Conservation (phyloP, 2,888 invertebrate species). For the Mesorhabditis belari region DNA sequence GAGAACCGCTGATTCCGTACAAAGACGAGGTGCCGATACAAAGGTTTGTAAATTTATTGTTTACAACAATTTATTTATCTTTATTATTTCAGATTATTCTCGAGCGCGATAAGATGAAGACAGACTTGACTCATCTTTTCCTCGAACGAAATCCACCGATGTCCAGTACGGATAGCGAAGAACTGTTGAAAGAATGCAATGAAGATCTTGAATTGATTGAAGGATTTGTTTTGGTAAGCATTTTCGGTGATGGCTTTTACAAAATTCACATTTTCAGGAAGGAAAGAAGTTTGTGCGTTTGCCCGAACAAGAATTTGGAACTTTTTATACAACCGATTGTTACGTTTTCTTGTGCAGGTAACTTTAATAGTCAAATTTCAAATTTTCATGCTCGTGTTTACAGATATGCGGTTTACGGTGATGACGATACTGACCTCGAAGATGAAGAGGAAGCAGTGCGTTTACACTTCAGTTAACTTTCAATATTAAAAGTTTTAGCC, state of each 20-base stretch:
- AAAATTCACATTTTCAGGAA: slow-evolving; percentile 60
- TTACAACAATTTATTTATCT: background rate
- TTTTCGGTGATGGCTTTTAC: slow-evolving; percentile 3
- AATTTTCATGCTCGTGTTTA: too few relatives aligned
- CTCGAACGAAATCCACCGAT: slow-evolving; percentile 86
- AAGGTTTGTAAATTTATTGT: slow-evolving; percentile 55
- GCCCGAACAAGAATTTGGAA: slow-evolving; percentile 81
- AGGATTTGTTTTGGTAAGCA: slow-evolving; percentile 71
- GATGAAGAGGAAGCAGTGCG: background rate
- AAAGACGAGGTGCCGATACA: slow-evolving; percentile 88
- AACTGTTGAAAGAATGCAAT: slow-evolving; percentile 73
- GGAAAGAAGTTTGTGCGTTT: slow-evolving; percentile 92
- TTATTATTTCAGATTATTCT: slow-evolving; percentile 60
- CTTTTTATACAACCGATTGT: slow-evolving; percentile 87
- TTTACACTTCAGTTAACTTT: slow-evolving; percentile 1
- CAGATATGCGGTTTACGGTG: background rate
- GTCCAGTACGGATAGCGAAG: slow-evolving; percentile 54
- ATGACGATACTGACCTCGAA: background rate
- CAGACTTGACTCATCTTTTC: slow-evolving; percentile 88
- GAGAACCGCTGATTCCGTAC: slow-evolving; percentile 90
- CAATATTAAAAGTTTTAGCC: too few relatives aligned
- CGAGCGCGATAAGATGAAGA: slow-evolving; percentile 63
- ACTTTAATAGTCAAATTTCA: too few relatives aligned
- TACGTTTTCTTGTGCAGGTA: slow-evolving; percentile 96
- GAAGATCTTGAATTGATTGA: slow-evolving; percentile 97